A percentile compares a stretch with the other conserved stretches of the same genome.
Evolutionary conservation across 2,113 vertebrate genomes (phyloP).

Genomic region (Crotalus horridus): DNA sequence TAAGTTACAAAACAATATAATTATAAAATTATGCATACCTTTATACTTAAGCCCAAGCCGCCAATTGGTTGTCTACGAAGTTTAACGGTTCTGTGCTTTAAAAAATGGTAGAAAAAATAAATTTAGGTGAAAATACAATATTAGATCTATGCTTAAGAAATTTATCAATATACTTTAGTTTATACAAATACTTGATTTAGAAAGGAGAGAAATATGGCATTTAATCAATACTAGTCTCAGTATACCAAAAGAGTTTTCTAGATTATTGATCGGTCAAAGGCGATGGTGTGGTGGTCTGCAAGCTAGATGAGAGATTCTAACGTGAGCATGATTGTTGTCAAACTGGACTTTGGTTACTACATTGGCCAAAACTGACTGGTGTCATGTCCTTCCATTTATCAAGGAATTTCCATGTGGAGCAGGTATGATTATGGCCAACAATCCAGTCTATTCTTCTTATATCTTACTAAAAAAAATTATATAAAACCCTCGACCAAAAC

Average conservation of each 20-base stretch:
- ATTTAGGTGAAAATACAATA: slow-evolving; percentile 66
- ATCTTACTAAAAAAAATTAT: not conserved
- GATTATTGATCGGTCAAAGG: not conserved
- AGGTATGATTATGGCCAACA: not conserved
- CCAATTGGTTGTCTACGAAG: slow-evolving; percentile 87
- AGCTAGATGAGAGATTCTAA: not conserved
- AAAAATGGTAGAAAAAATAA: slow-evolving; percentile 77
- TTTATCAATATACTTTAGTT: not conserved
- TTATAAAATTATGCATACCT: slow-evolving; percentile 72
- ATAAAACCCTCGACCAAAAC: not conserved
- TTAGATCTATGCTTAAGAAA: slow-evolving; percentile 1
- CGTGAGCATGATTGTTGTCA: not conserved
- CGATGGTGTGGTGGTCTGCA: not conserved
- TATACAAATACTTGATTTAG: not conserved
- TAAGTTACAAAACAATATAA: not conserved
- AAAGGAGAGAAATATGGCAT: not conserved
- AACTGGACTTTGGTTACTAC: not conserved
- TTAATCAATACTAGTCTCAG: not conserved
- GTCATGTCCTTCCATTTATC: no score
- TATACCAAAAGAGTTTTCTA: not conserved
- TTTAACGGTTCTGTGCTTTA: slow-evolving; percentile 98
- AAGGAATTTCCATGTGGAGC: not conserved
- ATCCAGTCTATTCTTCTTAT: not conserved
- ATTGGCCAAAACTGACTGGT: not conserved
- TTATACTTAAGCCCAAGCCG: slow-evolving; percentile 92